Conservation (phyloP, 2,797 vertebrate genomes). For the Chloroceryle amazona region DNA sequence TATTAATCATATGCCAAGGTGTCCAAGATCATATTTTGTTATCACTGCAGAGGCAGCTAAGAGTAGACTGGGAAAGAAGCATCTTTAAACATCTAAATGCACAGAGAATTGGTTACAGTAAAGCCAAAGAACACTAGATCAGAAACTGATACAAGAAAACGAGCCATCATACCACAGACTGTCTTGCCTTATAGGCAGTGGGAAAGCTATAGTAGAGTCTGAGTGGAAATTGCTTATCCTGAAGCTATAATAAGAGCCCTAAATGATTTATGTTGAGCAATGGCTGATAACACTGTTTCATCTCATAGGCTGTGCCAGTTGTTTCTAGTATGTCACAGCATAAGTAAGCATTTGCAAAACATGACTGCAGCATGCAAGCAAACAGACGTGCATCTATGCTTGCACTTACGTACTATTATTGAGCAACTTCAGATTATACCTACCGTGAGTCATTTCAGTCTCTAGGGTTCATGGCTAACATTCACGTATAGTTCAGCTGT, state of each 20-base stretch:
- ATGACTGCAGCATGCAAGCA: neutral
- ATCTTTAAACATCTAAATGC: neutral
- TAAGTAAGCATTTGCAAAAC: neutral
- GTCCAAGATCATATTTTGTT: neutral
- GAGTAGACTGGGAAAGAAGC: neutral
- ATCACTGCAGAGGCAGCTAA: neutral
- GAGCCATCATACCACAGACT: neutral
- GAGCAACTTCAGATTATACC: neutral
- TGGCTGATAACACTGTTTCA: neutral
- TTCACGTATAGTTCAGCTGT: neutral
- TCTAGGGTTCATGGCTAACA: neutral
- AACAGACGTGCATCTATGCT: neutral
- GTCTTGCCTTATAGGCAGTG: neutral
- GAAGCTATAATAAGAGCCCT: neutral
- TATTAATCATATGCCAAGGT: conserved; percentile 43
- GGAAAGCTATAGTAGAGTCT: neutral
- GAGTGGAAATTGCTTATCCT: neutral
- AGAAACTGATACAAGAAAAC: neutral
- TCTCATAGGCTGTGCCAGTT: neutral
- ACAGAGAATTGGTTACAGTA: neutral
- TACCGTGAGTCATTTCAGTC: neutral
- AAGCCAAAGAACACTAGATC: neutral
- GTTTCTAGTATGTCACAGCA: neutral
- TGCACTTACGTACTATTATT: fast-evolving
- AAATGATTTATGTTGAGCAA: neutral